These are phyloP conservation scores for Xenus cinereus DNA, from an alignment of 2,113 vertebrate species.

Conservation along the genomic window DNA sequence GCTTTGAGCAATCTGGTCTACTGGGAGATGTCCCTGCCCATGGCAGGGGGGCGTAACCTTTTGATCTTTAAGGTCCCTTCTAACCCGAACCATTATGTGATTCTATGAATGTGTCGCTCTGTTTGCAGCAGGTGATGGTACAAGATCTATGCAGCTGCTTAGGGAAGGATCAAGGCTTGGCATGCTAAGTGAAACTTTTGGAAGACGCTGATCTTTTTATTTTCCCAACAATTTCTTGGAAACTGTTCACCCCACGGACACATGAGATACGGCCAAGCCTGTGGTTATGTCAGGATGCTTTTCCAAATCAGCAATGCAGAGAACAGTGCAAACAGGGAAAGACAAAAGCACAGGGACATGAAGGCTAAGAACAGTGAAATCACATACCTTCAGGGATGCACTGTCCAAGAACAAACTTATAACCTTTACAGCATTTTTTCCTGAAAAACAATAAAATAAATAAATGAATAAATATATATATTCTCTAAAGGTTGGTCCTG, in stretches of 20 bases:
- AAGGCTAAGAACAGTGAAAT: conserved; percentile 1
- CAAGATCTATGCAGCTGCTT: background rate
- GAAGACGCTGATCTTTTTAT: background rate
- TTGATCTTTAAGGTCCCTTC: too few species aligned
- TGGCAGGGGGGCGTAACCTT: too few species aligned
- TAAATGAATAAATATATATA: conserved; percentile 15
- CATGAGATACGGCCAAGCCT: background rate
- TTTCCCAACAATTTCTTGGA: background rate
- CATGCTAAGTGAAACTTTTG: background rate
- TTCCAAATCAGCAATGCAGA: background rate
- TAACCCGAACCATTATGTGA: too few species aligned
- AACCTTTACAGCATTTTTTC: conserved; percentile 96
- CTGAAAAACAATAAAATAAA: conserved; percentile 80
- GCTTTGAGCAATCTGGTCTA: too few species aligned
- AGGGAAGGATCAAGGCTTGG: background rate
- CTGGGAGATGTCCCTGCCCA: too few species aligned
- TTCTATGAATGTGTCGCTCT: background rate
- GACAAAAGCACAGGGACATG: background rate
- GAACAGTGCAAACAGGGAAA: background rate
- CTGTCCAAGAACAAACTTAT: conserved; percentile 96
- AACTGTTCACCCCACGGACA: background rate
- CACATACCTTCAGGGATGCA: conserved; percentile 97
- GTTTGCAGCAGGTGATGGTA: background rate
- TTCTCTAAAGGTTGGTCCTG: background rate
- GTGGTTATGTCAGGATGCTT: background rate